Base-by-base conservation (phyloP, 1,140 invertebrate genomes). In the Monochamus saltuarius region DNA sequence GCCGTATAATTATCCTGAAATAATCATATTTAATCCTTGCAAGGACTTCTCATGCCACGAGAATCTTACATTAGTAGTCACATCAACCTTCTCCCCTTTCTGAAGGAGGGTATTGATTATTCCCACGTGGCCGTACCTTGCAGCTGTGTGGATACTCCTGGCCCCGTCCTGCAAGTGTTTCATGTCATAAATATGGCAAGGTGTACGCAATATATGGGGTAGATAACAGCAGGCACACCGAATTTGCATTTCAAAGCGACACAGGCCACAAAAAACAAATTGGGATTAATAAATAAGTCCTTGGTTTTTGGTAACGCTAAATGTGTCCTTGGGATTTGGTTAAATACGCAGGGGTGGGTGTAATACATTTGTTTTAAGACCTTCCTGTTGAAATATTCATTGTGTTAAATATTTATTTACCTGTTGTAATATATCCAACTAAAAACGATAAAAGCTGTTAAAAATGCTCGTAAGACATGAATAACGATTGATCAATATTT, bases 1-100 rank as follows among this genome's bases (percentile, higher is more conserved):
- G 97, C 95, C 16, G 97, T 99, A 75, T 95, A 97, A 73, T 97
- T 96, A 73, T 99, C 95, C 90, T 98, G 61, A n/a, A 73, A 70
- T 16, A 38, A 47, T 29, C 22, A 29, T 29, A 29, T 29, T 29
- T 29, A 29, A 29, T 29, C 22, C 22, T 29, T 29, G 22, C 2
- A 29, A 29, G 2, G 22, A 6, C 22, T 6, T 29, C 22, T 51
- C 47, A 40, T 29, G n/a, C n/a, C n/a, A n/a, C n/a, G 38, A 51
- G n/a, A 29, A 62, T 78, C 84, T 85, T 80, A 95, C 94, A 79
- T 95, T 97, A 6, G 95, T 97, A 38, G 88, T 91, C 10, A 94
- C 88, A 74, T 98, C 95, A 0, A 99, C 96, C 77, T 92, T 90
- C 77, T 98, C 97, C 47, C 97, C 97, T 79, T 97, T 94, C 72